phyloP scores from a whole-genome alignment of 1,140 invertebrate genomes.

The Euborellia annulipes region DNA sequence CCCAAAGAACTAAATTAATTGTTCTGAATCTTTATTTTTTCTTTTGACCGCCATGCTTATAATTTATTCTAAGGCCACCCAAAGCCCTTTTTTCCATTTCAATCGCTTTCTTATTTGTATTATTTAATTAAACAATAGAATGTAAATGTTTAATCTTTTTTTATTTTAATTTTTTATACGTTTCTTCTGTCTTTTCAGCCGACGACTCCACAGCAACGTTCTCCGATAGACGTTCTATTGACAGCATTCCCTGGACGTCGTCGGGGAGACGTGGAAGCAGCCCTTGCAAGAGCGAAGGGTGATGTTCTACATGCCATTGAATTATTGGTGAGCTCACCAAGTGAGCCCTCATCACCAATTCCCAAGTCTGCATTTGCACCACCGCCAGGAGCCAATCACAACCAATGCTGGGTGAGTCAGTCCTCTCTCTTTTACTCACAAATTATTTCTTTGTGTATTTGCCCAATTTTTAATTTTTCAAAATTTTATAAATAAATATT shows the following conservation, averaged over 20 bases:
- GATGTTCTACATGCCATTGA: conserved; percentile 85
- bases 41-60: conserved; percentile 2
- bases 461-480: too few relatives aligned
- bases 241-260: conserved; percentile 73
- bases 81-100: conserved; percentile 2
- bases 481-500: too few relatives aligned
- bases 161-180: not conserved
- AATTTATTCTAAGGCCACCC: conserved; percentile 4
- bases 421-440: too few relatives aligned
- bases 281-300: conserved; percentile 54
- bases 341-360: too few relatives aligned
- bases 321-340: conserved; percentile 45
- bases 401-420: too few relatives aligned
- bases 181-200: not conserved
- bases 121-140: conserved; percentile 4
- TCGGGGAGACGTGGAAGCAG: conserved; percentile 63
- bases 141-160: not conserved
- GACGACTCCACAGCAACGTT: conserved; percentile 23
- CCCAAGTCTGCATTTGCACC: not conserved
- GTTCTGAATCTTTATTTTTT: not conserved
- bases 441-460: too few relatives aligned
- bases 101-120: conserved; percentile 3
- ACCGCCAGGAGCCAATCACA: too few relatives aligned
- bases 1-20: too few relatives aligned
- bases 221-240: conserved; percentile 56